phyloP scores from a whole-genome alignment of 2,113 vertebrate genomes.

The Spermophilus dauricus region DNA sequence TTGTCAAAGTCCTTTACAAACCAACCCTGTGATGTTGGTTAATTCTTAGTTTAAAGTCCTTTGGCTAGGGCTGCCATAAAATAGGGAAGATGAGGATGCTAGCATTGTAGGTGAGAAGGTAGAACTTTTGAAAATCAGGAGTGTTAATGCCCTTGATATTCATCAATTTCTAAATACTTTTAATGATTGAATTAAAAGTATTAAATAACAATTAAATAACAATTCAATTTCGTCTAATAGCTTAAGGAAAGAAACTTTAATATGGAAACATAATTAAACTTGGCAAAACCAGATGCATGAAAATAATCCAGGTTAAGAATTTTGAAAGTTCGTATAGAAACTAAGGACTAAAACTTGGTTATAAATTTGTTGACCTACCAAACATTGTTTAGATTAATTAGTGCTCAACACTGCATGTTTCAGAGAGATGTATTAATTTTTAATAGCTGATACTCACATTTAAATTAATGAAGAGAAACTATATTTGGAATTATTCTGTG shows the following conservation, averaged over 20 bases:
- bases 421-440: background rate
- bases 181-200: background rate
- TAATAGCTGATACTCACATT: background rate
- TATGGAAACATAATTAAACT: background rate
- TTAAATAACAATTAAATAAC: background rate
- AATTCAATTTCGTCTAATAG: background rate
- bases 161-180: background rate
- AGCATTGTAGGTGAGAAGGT: background rate
- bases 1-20: no score
- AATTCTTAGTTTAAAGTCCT: background rate
- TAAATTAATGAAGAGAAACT: conserved; percentile 55
- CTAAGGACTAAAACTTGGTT: background rate
- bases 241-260: background rate
- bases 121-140: background rate
- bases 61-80: background rate
- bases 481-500: conserved; percentile 61
- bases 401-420: background rate
- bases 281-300: background rate
- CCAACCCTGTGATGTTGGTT: background rate
- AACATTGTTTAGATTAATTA: background rate
- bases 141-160: background rate
- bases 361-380: background rate
- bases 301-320: background rate
- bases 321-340: background rate
- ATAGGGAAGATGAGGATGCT: rapidly evolving